Evolutionary conservation across 1,140 invertebrate genomes (phyloP), one percentile per base, ranked within the genome.

Genomic region (Popillia japonica): DNA sequence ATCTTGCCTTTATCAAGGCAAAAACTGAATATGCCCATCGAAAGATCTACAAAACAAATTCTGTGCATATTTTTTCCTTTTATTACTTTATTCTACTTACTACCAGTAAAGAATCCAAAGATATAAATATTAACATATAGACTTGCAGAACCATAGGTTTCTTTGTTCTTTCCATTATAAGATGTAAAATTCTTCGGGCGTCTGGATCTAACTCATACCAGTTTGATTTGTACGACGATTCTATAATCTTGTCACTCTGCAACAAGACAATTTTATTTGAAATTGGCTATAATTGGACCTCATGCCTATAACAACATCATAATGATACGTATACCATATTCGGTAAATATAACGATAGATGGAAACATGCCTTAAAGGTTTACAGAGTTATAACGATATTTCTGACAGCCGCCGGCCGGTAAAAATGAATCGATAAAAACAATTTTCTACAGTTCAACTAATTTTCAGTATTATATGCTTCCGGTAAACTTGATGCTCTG

Each of bases 81-180:
- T 27, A 68, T 27, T 68, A 27, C 8, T 68, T 22, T 64, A 0
- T 64, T 23, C 20, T 20, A 73, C 34, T 74, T 44, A 74, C 72
- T 11, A 74, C 34, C 0, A 40, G 0, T 10, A 74, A n/a, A 17
- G 72, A 40, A 6, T 40, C 41, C 0, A 74, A 41, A 14, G 72
- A 74, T 11, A 74, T 44, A 9, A 22, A 74, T 74, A 44, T 74
- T 17, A 74, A 74, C 40, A 22, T 44, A 14, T 22, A 40, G 9
- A 44, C 3, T 14, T 44, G 34, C 17, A 74, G 27, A 17, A n/a
- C 9, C 40, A 74, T 6, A 7, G 72, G 72, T 44, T 42, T 40
- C 27, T 74, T 74, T 2, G 72, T 11, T 42, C 72, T 74, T 74
- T 74, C 72, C 72, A 74, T 74, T 74, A 74, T 17, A 1, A 74